phyloP scores from a whole-genome alignment of 2,888 invertebrate species.

The Orthosia cruda region DNA sequence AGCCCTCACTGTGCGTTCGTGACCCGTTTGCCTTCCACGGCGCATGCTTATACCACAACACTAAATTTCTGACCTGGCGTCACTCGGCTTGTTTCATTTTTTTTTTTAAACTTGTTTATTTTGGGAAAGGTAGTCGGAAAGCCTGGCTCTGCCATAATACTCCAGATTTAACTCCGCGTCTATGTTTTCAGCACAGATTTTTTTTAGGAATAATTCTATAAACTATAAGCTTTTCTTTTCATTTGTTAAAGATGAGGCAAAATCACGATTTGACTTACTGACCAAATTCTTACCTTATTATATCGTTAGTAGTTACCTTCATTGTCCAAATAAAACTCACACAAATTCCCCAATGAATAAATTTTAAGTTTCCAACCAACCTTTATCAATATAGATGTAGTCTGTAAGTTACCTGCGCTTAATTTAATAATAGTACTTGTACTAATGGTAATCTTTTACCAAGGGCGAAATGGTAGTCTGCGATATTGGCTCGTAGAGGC shows the following conservation, averaged over 20 bases:
- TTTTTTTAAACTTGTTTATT: constrained; percentile 27
- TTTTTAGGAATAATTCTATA: background rate
- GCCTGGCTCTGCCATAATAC: background rate
- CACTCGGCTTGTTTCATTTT: constrained; percentile 20
- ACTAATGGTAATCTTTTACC: constrained; percentile 90
- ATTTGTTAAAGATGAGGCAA: background rate
- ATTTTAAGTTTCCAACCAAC: constrained; percentile 25
- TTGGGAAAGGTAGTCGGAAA: background rate
- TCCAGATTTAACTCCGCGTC: background rate
- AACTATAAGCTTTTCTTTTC: background rate
- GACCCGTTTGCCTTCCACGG: constrained; percentile 87
- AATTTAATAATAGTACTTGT: constrained; percentile 91
- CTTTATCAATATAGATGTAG: constrained; percentile 70
- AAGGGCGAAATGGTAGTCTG: constrained; percentile 89
- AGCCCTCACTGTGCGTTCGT: constrained; percentile 90
- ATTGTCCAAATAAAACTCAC: background rate
- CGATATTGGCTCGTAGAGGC: constrained; percentile 79
- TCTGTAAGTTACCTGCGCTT: constrained; percentile 88
- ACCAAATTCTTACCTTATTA: background rate
- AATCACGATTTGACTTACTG: background rate
- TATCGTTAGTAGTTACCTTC: background rate
- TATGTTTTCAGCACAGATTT: background rate
- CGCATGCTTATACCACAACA: constrained; percentile 87
- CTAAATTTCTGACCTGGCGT: constrained; percentile 42
- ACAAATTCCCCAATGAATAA: constrained; percentile 16